These are phyloP conservation scores for Datnioides undecimradiatus DNA, from an alignment of 2,113 vertebrate species.

Conservation along the genomic window DNA sequence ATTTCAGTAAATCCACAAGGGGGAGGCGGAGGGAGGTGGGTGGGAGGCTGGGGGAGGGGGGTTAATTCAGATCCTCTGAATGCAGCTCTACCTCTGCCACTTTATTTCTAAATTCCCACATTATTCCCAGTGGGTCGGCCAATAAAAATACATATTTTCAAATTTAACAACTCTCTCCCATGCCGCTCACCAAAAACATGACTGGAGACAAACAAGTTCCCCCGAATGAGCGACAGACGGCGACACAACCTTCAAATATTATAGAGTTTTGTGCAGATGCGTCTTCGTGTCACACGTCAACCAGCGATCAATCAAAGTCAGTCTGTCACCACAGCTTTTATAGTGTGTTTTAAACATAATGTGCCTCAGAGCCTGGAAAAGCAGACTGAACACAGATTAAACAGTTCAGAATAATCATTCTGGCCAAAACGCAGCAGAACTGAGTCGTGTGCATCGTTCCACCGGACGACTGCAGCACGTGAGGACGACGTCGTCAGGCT, in stretches of 20 bases:
- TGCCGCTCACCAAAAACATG: conserved; percentile 33
- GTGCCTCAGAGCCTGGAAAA: too few species aligned
- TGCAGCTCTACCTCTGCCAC: conserved; percentile 66
- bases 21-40: too few species aligned
- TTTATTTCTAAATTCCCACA: conserved; percentile 69
- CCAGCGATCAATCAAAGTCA: not conserved
- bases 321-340: not conserved
- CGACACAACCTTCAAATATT: conserved; percentile 31
- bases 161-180: conserved; percentile 53
- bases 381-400: not conserved
- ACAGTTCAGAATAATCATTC: not conserved
- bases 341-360: not conserved
- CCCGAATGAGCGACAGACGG: conserved; percentile 20
- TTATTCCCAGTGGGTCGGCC: conserved; percentile 51
- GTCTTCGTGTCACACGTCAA: conserved; percentile 23
- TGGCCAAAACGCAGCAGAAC: not conserved
- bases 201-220: conserved; percentile 23
- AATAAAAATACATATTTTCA: conserved; percentile 58
- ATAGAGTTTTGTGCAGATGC: conserved; percentile 1
- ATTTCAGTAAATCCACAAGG: conserved; percentile 77
- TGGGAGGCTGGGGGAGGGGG: too few species aligned
- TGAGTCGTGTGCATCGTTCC: too few species aligned
- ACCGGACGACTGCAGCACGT: not conserved
- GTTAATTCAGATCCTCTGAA: conserved; percentile 63
- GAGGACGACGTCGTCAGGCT: not conserved